These are phyloP conservation scores for Coleophora deauratella DNA, from an alignment of 2,888 invertebrate species.

Conservation along the genomic window DNA sequence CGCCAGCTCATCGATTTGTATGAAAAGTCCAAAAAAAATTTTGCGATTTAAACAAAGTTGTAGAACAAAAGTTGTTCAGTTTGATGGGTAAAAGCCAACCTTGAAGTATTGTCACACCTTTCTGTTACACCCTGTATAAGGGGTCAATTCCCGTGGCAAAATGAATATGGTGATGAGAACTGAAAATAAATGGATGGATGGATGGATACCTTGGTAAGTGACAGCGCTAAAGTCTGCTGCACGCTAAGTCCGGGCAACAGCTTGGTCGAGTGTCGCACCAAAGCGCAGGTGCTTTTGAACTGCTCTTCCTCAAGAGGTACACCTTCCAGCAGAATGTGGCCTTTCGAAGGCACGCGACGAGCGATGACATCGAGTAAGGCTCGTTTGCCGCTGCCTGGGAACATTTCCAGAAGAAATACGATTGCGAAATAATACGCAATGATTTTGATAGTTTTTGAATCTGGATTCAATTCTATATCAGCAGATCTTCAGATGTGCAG, in stretches of 20 bases:
- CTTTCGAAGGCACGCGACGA: constrained; percentile 86
- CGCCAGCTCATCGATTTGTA: no score
- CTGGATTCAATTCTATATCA: no score
- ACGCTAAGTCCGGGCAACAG: constrained; percentile 91
- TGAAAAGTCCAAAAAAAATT: no score
- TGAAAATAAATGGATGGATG: no score
- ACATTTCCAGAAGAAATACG: neutral
- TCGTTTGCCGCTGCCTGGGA: constrained; percentile 91
- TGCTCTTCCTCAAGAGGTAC: constrained; percentile 85
- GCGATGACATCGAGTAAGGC: constrained; percentile 95
- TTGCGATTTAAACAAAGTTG: no score
- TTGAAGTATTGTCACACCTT: no score
- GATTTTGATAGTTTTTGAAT: neutral
- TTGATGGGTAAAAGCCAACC: no score
- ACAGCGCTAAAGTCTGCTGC: constrained; percentile 87
- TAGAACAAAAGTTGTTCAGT: no score
- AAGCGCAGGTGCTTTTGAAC: constrained; percentile 90
- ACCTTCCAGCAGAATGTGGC: constrained; percentile 92
- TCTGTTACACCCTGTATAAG: no score
- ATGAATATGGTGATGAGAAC: no score
- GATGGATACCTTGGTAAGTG: constrained; percentile 88
- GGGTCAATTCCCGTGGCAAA: no score
- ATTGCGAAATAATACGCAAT: neutral
- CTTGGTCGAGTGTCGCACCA: constrained; percentile 90
- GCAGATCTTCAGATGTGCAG: no score